Evolutionary conservation across 2,113 vertebrate genomes (phyloP).

Genomic region (Hydropotes inermis): DNA sequence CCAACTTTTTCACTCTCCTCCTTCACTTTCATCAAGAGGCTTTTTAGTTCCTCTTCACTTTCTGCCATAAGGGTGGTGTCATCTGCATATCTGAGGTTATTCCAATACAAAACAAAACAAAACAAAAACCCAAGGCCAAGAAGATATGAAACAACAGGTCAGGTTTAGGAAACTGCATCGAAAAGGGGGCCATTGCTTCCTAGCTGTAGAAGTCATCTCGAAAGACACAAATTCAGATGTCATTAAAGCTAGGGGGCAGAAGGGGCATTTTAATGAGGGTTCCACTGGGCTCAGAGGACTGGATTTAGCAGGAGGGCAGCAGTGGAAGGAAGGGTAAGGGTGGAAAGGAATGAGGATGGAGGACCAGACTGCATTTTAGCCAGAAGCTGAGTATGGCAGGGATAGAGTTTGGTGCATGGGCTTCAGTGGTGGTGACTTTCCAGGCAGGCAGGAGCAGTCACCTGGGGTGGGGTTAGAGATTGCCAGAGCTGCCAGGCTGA

Average conservation of each 20-base stretch:
- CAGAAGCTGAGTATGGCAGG: not conserved
- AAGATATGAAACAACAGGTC: not conserved
- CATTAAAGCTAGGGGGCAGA: not conserved
- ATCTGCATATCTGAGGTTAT: not conserved
- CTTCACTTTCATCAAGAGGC: too few relatives aligned
- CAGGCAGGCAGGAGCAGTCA: not conserved
- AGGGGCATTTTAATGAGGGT: not conserved
- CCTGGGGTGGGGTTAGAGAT: not conserved
- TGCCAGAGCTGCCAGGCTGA: not conserved
- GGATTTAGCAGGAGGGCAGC: not conserved
- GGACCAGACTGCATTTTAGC: not conserved
- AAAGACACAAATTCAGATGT: not conserved
- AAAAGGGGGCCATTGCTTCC: not conserved
- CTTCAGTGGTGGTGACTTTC: not conserved
- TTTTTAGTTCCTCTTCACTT: too few relatives aligned
- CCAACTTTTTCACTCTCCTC: too few relatives aligned
- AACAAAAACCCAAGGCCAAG: not conserved
- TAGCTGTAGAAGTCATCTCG: not conserved
- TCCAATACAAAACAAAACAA: not conserved
- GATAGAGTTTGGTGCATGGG: not conserved
- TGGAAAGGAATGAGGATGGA: not conserved
- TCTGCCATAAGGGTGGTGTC: too few relatives aligned
- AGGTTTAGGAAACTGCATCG: not conserved
- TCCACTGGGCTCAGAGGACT: not conserved
- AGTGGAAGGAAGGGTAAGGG: not conserved